Evolutionary conservation across 92 coral and sea anemone species (phyloP), one percentile per base, ranked within the genome.

Genomic region (Zoanthus sociatus): DNA sequence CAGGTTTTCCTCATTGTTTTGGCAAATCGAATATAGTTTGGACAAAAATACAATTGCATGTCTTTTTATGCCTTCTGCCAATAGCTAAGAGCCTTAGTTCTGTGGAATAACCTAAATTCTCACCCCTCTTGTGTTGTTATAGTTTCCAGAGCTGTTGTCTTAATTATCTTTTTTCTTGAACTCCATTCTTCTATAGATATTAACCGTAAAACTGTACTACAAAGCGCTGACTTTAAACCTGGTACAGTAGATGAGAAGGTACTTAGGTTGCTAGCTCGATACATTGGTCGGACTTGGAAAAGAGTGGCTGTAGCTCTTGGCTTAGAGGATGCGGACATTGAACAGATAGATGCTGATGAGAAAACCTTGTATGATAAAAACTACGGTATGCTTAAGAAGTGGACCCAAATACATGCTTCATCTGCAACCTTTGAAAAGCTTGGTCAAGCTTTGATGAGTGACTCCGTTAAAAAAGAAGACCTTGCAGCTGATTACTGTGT

Each of bases 291-390:
- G 54, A 44, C 42, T 21, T 90, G 92, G 92, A 90, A 90, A 55
- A 73, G 60, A 13, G 54, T 90, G 78, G 92, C 90, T 26, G 0
- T 26, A 26, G 26, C 26, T 26, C 26, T 26, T 26, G 26, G 26
- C 26, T 26, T 26, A 26, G 85, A 73, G 13, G 90, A 90, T 18
- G 63, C 83, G 26, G 90, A 90, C 4, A 58, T 90, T 81, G 92
- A 90, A n/a, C 87, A 90, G 56, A 78, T 90, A 63, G 92, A 90
- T 73, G 87, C 79, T 72, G 92, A 90, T 26, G 26, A 26, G 26
- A 26, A 26, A 26, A 26, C 26, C 0, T 26, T 26, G 26, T 26
- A 26, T 26, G 26, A 26, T 26, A 26, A 26, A 26, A 26, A 0
- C 26, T 26, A 26, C 26, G 26, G 26, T 26, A 26, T 26, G 26